Conservation (phyloP, 2,113 vertebrate species). For the Halcyon senegalensis region DNA sequence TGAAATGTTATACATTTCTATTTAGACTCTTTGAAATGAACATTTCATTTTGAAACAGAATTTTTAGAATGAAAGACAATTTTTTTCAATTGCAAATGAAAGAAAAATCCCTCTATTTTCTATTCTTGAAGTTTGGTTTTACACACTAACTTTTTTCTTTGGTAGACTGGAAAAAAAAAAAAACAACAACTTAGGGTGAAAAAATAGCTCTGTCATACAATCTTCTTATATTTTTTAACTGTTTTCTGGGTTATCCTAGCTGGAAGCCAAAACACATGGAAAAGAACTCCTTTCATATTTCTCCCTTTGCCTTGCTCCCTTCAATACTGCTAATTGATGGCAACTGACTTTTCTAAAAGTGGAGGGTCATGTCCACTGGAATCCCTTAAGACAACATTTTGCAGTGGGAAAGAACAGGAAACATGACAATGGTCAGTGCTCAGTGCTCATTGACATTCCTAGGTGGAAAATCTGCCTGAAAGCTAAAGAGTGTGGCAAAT, state of each 20-base stretch:
- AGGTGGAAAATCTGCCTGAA: background rate
- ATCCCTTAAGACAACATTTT: background rate
- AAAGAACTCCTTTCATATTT: background rate
- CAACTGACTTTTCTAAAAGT: background rate
- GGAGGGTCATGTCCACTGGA: background rate
- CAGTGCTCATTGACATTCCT: background rate
- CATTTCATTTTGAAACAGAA: background rate
- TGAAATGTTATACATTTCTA: background rate
- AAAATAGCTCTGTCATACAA: background rate
- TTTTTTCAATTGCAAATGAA: background rate
- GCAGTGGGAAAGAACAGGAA: background rate
- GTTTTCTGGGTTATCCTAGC: background rate
- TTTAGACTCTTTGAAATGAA: background rate
- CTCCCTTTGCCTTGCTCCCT: background rate
- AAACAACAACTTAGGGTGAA: background rate
- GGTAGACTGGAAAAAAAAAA: background rate
- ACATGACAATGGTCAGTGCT: background rate
- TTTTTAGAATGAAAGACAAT: background rate
- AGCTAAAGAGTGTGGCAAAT: background rate
- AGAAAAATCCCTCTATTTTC: background rate
- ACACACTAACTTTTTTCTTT: background rate
- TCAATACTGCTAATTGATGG: background rate
- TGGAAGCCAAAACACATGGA: background rate
- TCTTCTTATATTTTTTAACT: fast-evolving
- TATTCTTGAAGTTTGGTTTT: background rate